These are phyloP conservation scores for Cherax destructor DNA, from an alignment of 1,140 invertebrate genomes.

Conservation along the genomic window DNA sequence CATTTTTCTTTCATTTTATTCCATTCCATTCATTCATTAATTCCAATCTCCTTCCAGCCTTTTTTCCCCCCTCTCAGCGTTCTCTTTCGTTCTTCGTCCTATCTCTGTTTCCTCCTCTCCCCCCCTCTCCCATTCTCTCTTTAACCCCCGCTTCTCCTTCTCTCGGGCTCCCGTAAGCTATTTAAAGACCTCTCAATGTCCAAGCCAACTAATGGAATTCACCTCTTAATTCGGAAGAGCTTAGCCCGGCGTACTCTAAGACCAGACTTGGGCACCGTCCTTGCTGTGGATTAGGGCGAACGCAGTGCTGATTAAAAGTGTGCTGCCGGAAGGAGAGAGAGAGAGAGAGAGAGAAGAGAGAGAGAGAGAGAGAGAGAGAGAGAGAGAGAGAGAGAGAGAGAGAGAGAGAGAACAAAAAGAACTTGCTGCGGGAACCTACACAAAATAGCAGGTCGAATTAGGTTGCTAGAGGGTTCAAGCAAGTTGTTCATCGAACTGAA, in stretches of 20 bases:
- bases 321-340: background rate
- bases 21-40: background rate
- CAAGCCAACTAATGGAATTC: conserved; percentile 61
- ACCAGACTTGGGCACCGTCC: conserved; percentile 18
- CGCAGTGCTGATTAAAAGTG: conserved; percentile 40
- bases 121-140: conserved; percentile 8
- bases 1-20: background rate
- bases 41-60: too few species aligned
- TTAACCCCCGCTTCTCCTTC: background rate
- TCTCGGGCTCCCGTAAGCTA: conserved; percentile 42
- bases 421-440: too few species aligned
- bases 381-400: too few species aligned
- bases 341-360: background rate
- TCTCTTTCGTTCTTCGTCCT: too few species aligned
- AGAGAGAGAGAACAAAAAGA: too few species aligned
- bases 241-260: conserved; percentile 37
- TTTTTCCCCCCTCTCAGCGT: background rate
- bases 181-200: conserved; percentile 64
- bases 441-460: too few species aligned
- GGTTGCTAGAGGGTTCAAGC: too few species aligned
- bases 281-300: conserved; percentile 33
- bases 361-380: too few species aligned
- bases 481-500: too few species aligned
- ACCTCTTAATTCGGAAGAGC: conserved; percentile 59
- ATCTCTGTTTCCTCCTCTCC: background rate